A percentile compares a stretch with the other conserved stretches of the same genome.
These are phyloP conservation scores for Noctuana brunneofusca DNA, from an alignment of 2,888 invertebrate species.

Conservation along the genomic window DNA sequence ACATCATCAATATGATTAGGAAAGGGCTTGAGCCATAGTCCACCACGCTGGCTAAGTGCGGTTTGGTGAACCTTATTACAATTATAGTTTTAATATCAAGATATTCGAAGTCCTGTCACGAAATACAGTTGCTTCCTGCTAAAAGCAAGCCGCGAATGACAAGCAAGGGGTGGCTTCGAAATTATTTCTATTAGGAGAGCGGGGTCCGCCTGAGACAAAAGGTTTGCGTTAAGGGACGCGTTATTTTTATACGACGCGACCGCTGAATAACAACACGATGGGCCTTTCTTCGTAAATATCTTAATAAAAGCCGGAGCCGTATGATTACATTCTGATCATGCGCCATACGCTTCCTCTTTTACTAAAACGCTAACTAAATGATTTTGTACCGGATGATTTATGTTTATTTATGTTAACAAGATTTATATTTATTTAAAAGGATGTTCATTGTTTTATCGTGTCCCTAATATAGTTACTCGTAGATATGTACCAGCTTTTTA, in stretches of 20 bases:
- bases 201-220: conserved; percentile 70
- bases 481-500: not conserved
- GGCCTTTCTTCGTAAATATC: conserved; percentile 75
- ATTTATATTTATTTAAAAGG: conserved; percentile 71
- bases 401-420: conserved; percentile 51
- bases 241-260: conserved; percentile 77
- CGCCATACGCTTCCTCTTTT: conserved; percentile 67
- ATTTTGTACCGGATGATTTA: conserved; percentile 68
- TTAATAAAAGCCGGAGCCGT: conserved; percentile 74
- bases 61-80: not conserved
- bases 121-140: conserved; percentile 76
- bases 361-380: conserved; percentile 58
- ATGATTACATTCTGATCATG: conserved; percentile 77
- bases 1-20: too few species aligned
- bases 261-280: conserved; percentile 71
- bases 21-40: too few species aligned
- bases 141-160: conserved; percentile 72
- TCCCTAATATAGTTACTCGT: too few species aligned
- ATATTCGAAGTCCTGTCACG: conserved; percentile 73
- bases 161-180: conserved; percentile 69
- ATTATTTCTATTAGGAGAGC: conserved; percentile 64
- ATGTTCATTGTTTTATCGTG: conserved; percentile 51
- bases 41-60: too few species aligned
- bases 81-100: conserved; percentile 36
- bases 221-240: conserved; percentile 71